Evolutionary conservation across 2,797 vertebrate genomes (phyloP), one percentile per base, ranked within the genome.

Genomic region (Chromis chromis): DNA sequence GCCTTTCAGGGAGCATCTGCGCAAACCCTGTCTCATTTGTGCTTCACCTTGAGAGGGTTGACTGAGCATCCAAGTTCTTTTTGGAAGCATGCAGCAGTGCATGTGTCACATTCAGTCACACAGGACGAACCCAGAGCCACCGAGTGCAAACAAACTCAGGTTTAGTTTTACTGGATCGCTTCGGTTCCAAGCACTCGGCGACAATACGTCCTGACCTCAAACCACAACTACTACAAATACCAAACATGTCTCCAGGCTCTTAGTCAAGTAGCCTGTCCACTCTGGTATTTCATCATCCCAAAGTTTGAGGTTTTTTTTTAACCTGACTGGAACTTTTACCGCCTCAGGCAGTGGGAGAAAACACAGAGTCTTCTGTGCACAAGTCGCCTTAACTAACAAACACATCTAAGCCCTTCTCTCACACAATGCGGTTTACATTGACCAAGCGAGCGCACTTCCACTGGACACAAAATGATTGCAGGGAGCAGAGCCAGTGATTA

Each of bases 31-130:
- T 73, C 65, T 68, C 50, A 27, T 69, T 62, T 62, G 66, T 52
- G 6, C 48, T 69, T 86, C 71, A 81, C 81, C 81, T 79, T 63
- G 76, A 74, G 62, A 84, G 14, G 82, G 61, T 42, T 76, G 69
- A 81, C 36, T 56, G 75, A 73, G 64, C 64, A 69, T 64, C 13
- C 24, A 46, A 2, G 65, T 50, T 67, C 13, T 53, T 57, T 48
- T 61, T 24, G 24, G 27, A 81, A 36, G 65, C 42, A 21, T 48
- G 42, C 48, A 60, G 10, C 25, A n/a, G 60, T 48, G 65, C 36
- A 21, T 1, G 25, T 33, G 63, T 63, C 63, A 63, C 52, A 21
- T 17, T 36, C 10, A 24, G 24, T 60, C 60, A 17, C 52, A 24
- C 2, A 4, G 40, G 22, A 40, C 10, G n/a, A 59, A 24, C 16